A percentile compares a stretch with the other conserved stretches of the same genome.
These are phyloP conservation scores for Stenoptilia bipunctidactyla DNA, from an alignment of 2,888 invertebrate species.

Conservation along the genomic window DNA sequence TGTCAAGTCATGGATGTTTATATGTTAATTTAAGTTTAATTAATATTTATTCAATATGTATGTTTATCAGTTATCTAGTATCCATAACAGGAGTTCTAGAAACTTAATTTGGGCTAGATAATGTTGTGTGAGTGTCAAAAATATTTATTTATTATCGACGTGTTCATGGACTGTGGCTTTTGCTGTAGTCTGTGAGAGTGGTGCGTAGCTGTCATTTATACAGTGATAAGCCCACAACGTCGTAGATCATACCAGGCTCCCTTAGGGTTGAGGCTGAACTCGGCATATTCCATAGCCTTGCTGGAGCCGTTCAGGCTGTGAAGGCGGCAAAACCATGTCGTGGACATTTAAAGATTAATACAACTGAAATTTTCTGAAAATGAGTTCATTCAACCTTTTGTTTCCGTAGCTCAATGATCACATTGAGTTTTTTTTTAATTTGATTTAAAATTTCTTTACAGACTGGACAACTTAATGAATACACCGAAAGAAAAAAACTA, in stretches of 20 bases:
- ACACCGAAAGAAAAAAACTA: slow-evolving; percentile 96
- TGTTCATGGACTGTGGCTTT: slow-evolving; percentile 33
- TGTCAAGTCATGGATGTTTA: too few species aligned
- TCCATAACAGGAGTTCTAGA: too few species aligned
- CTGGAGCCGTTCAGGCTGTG: slow-evolving; percentile 77
- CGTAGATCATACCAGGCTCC: slow-evolving; percentile 65
- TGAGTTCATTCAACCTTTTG: too few species aligned
- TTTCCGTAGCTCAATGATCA: too few species aligned
- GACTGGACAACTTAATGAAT: slow-evolving; percentile 98
- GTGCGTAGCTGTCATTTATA: slow-evolving; percentile 63
- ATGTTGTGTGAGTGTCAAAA: too few species aligned
- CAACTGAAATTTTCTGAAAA: slow-evolving; percentile 8
- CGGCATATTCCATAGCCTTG: slow-evolving; percentile 82
- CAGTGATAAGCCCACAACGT: slow-evolving; percentile 73
- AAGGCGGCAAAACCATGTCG: slow-evolving; percentile 80
- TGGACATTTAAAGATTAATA: slow-evolving; percentile 31
- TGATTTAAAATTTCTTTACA: slow-evolving; percentile 44
- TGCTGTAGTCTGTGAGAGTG: slow-evolving; percentile 40
- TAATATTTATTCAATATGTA: too few species aligned
- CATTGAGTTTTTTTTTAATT: slow-evolving; percentile 6
- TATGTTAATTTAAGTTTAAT: too few species aligned
- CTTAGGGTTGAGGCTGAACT: slow-evolving; percentile 69
- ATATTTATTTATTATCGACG: slow-evolving; percentile 28
- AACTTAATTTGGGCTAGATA: too few species aligned
- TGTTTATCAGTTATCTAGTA: too few species aligned